phyloP scores from a whole-genome alignment of 2,888 invertebrate genomes.

The Ditylenchus weischeri region DNA sequence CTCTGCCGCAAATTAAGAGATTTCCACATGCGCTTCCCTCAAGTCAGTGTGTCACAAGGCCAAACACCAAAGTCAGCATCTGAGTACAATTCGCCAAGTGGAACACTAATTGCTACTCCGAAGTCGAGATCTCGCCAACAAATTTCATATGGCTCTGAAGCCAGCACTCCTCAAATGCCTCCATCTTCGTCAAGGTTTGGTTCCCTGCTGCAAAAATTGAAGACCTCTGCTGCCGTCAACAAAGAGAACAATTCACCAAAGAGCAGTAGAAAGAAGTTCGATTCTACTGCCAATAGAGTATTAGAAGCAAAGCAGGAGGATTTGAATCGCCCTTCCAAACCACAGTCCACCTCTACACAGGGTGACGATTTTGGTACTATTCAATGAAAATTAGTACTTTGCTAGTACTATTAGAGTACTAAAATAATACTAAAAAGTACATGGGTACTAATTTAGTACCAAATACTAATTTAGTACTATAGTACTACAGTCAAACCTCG shows the following conservation, averaged over 20 bases:
- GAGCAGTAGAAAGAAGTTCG: background rate
- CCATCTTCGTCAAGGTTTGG: background rate
- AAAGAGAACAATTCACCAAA: background rate
- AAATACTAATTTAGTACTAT: too few relatives aligned
- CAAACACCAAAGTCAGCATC: background rate
- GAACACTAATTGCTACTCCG: background rate
- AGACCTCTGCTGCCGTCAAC: background rate
- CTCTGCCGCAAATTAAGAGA: conserved; percentile 50
- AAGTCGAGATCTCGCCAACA: background rate
- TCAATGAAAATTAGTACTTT: too few relatives aligned
- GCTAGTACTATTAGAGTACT: too few relatives aligned
- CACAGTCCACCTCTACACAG: conserved; percentile 21
- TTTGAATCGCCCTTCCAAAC: background rate
- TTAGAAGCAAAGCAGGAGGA: background rate
- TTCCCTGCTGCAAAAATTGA: background rate
- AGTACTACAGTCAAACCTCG: too few relatives aligned
- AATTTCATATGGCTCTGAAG: background rate
- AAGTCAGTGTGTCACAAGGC: background rate
- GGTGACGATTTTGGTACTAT: too few relatives aligned
- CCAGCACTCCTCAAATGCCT: background rate
- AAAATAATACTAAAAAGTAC: too few relatives aligned
- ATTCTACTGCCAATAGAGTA: background rate
- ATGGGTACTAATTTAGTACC: too few relatives aligned
- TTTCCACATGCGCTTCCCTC: conserved; percentile 25
- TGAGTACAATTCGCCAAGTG: background rate